A percentile compares a stretch with the other conserved stretches of the same genome.
Evolutionary conservation across 2,113 vertebrate species (phyloP).

Genomic region (Turnix velox): DNA sequence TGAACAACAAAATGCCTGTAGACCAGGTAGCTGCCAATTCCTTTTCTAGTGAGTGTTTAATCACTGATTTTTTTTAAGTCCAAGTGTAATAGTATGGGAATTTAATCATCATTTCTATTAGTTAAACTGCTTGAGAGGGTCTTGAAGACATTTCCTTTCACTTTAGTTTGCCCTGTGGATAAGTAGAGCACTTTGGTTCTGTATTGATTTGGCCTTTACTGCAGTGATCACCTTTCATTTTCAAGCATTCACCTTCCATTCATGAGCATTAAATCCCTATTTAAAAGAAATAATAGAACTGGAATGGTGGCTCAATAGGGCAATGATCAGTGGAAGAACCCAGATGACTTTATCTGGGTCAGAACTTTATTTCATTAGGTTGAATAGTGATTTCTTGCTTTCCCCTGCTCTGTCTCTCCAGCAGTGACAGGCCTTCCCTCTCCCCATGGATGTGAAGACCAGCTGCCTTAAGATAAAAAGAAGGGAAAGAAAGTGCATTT

Average conservation of each 20-base stretch:
- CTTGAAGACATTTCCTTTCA: conserved; percentile 43
- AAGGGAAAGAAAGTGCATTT: conserved; percentile 54
- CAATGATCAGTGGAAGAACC: conserved; percentile 56
- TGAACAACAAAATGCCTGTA: conserved; percentile 45
- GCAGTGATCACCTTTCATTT: conserved; percentile 67
- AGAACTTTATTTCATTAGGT: conserved; percentile 51
- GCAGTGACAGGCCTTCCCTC: not conserved
- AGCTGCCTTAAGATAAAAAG: conserved; percentile 34
- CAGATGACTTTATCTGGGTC: conserved; percentile 45
- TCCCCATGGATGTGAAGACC: conserved; percentile 39
- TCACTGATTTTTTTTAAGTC: conserved; percentile 35
- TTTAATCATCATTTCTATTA: conserved; percentile 60
- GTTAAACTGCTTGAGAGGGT: conserved; percentile 36
- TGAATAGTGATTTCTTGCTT: conserved; percentile 9
- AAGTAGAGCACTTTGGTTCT: conserved; percentile 56
- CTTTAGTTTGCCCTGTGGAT: conserved; percentile 54
- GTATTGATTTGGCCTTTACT: conserved; percentile 70
- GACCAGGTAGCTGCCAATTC: conserved; percentile 44
- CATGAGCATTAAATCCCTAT: conserved; percentile 65
- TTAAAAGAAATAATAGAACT: conserved; percentile 68
- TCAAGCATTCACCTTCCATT: conserved; percentile 56
- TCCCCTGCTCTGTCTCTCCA: not conserved
- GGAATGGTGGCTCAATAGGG: conserved; percentile 57
- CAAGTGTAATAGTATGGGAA: conserved; percentile 30
- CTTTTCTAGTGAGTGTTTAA: conserved; percentile 63